A percentile compares a stretch with the other conserved stretches of the same genome.
Evolutionary conservation across 2,888 invertebrate genomes (phyloP).

Genomic region (Suillia variegata): DNA sequence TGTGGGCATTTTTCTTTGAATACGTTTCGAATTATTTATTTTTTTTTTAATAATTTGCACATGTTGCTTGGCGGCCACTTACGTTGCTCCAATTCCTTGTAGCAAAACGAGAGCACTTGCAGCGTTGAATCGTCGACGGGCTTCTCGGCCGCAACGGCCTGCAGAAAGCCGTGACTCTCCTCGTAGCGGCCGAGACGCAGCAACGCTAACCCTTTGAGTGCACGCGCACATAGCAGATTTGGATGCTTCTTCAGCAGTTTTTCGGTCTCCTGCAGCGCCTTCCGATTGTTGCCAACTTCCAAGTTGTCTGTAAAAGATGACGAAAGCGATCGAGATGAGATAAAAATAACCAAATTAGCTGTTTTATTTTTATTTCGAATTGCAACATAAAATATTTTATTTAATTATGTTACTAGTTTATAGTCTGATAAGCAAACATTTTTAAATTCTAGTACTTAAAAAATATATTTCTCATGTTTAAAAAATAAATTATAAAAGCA

Average conservation of each 20-base stretch:
- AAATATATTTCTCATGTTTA: too few relatives aligned
- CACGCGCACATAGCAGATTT: constrained; percentile 85
- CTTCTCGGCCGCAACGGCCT: constrained; percentile 76
- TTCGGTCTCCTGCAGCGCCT: constrained; percentile 95
- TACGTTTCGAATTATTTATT: not conserved
- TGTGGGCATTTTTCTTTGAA: too few relatives aligned
- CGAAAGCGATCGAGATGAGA: not conserved
- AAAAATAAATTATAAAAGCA: too few relatives aligned
- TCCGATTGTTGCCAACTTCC: constrained; percentile 95
- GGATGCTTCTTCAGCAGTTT: constrained; percentile 94
- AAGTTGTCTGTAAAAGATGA: constrained; percentile 77
- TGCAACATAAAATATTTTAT: too few relatives aligned
- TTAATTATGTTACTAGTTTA: too few relatives aligned
- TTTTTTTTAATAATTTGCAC: constrained; percentile 1
- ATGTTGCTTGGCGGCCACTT: too few relatives aligned
- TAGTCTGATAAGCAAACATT: too few relatives aligned
- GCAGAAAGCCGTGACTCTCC: constrained; percentile 79
- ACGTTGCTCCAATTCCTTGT: constrained; percentile 90
- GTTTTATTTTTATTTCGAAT: constrained; percentile 6
- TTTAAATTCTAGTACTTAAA: too few relatives aligned
- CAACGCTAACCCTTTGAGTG: constrained; percentile 89
- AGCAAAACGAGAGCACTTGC: constrained; percentile 94
- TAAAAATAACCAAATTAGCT: not conserved
- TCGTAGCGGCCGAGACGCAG: constrained; percentile 83
- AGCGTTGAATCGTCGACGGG: constrained; percentile 92